phyloP scores from a whole-genome alignment of 2,888 invertebrate species.

The Leptinotarsa tumamoca region DNA sequence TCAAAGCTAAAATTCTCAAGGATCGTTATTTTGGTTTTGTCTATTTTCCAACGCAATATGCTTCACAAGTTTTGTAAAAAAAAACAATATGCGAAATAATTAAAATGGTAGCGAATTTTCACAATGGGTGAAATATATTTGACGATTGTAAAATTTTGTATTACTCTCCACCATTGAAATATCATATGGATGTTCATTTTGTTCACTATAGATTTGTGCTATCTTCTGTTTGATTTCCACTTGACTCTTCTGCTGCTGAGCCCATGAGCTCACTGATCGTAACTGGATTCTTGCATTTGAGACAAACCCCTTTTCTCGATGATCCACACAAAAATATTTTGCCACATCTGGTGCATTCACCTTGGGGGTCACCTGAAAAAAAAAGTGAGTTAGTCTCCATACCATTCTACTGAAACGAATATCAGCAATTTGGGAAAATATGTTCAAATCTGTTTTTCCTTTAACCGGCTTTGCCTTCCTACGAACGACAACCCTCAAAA shows the following conservation, averaged over 20 bases:
- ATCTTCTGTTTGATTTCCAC: slow-evolving; percentile 60
- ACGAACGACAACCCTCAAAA: no score
- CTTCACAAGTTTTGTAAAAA: neutral
- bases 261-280: slow-evolving; percentile 45
- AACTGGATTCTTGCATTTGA: slow-evolving; percentile 51
- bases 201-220: slow-evolving; percentile 54
- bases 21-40: no score
- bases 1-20: neutral
- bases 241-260: slow-evolving; percentile 57
- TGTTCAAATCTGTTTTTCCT: no score
- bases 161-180: no score
- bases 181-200: no score
- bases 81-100: neutral
- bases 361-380: slow-evolving; percentile 71
- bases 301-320: slow-evolving; percentile 52
- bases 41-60: neutral
- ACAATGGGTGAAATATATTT: no score
- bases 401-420: no score
- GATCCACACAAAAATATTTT: slow-evolving; percentile 66
- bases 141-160: no score
- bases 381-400: neutral
- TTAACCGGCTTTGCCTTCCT: no score
- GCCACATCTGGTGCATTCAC: slow-evolving; percentile 72
- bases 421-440: no score
- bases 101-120: no score